phyloP scores from a whole-genome alignment of 2,888 invertebrate species.

The Leptura quadrifasciata region DNA sequence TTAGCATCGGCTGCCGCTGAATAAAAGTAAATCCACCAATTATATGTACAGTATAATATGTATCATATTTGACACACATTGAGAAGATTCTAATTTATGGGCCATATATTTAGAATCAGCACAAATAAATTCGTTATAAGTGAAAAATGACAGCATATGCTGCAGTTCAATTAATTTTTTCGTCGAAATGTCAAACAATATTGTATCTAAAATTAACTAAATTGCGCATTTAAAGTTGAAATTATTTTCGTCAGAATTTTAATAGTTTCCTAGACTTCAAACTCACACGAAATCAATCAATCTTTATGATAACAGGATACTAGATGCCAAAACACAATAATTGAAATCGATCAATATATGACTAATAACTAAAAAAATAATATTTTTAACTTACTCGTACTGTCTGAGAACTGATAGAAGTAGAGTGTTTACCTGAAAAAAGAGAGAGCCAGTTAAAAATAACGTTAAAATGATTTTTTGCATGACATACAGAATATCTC shows the following conservation, averaged over 20 bases:
- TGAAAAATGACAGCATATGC: background rate
- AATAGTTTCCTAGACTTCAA: background rate
- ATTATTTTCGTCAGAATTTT: background rate
- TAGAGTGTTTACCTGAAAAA: background rate
- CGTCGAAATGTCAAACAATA: background rate
- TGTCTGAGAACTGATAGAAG: background rate
- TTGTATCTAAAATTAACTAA: background rate
- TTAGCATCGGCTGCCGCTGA: no score
- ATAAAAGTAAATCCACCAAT: background rate
- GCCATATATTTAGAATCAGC: background rate
- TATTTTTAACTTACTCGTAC: background rate
- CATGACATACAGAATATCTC: background rate
- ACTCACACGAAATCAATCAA: background rate
- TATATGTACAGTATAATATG: background rate
- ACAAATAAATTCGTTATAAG: background rate
- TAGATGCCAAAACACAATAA: background rate
- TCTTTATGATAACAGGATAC: background rate
- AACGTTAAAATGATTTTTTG: background rate
- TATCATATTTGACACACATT: background rate
- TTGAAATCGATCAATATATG: background rate
- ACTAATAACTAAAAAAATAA: background rate
- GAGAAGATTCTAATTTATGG: background rate
- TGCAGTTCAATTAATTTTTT: no score
- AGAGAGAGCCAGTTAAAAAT: background rate
- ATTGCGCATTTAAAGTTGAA: background rate